A percentile compares a stretch with the other conserved stretches of the same genome.
Evolutionary conservation across 1,140 invertebrate genomes (phyloP).

Genomic region (Bombus cullumanus): DNA sequence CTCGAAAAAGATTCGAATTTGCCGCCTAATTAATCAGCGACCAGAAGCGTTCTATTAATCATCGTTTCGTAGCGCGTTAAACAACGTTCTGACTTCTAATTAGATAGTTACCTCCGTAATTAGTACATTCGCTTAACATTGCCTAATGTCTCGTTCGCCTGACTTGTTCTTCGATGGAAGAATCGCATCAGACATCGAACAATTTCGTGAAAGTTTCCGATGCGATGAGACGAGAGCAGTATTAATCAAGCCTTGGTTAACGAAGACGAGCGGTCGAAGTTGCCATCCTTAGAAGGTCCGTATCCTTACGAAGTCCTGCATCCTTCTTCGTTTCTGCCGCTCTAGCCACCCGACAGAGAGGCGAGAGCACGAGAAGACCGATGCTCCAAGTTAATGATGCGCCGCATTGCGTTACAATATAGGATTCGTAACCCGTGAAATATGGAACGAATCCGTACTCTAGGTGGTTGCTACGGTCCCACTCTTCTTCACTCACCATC

Average conservation of each 20-base stretch:
- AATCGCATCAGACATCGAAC: conserved; percentile 24
- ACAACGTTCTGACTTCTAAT: conserved; percentile 17
- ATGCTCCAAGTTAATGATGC: conserved; percentile 48
- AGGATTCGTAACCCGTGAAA: conserved; percentile 66
- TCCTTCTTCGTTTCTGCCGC: conserved; percentile 29
- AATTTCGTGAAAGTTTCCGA: conserved; percentile 50
- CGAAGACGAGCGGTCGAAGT: conserved; percentile 36
- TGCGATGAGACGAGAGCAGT: conserved; percentile 15
- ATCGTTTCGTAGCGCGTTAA: background rate
- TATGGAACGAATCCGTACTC: conserved; percentile 57
- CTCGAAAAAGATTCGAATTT: background rate
- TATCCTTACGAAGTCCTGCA: conserved; percentile 45
- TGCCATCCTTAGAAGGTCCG: conserved; percentile 44
- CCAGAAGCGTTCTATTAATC: background rate
- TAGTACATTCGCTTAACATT: conserved; percentile 31
- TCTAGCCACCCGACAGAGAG: conserved; percentile 21
- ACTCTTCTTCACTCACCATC: conserved; percentile 60
- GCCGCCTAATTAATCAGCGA: conserved; percentile 3
- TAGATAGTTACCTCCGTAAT: conserved; percentile 33
- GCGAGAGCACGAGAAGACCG: conserved; percentile 5
- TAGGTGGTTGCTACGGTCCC: conserved; percentile 59
- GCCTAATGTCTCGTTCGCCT: conserved; percentile 32
- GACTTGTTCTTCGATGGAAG: conserved; percentile 3
- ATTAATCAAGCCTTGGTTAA: conserved; percentile 51
- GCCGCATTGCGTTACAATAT: conserved; percentile 52